Conservation (phyloP, 2,888 invertebrate genomes). For the Seladonia tumulorum region DNA sequence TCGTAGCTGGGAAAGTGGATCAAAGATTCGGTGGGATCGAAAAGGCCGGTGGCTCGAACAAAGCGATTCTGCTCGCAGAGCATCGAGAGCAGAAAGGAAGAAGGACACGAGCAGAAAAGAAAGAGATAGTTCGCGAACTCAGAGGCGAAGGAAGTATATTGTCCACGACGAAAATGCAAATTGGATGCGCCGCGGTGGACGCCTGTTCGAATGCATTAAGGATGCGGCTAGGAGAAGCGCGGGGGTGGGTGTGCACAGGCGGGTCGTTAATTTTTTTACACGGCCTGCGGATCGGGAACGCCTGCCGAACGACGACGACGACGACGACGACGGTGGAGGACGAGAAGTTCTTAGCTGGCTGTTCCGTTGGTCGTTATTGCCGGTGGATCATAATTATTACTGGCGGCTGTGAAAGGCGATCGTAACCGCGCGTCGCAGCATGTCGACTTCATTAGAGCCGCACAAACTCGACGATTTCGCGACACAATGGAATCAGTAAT, state of each 20-base stretch:
- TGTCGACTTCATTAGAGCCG: constrained; percentile 32
- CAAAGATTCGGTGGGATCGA: constrained; percentile 19
- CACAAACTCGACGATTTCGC: constrained; percentile 15
- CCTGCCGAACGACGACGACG: constrained; percentile 31
- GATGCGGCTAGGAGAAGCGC: constrained; percentile 20
- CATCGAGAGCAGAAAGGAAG: background rate
- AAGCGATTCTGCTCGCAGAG: background rate
- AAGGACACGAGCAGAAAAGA: background rate
- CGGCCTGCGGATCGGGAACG: constrained; percentile 30
- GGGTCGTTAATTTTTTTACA: constrained; percentile 68
- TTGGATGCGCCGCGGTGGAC: constrained; percentile 47
- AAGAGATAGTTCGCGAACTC: background rate
- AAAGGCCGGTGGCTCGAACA: background rate
- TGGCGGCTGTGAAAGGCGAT: constrained; percentile 23
- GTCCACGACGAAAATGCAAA: constrained; percentile 66
- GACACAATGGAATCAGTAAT: constrained; percentile 27
- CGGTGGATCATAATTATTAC: constrained; percentile 61
- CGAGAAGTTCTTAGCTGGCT: constrained; percentile 29
- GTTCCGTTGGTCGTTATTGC: constrained; percentile 58
- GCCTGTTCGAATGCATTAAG: constrained; percentile 49
- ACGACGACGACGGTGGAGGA: constrained; percentile 28
- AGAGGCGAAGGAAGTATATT: constrained; percentile 39
- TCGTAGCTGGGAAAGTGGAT: background rate
- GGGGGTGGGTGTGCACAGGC: constrained; percentile 14
- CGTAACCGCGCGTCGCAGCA: background rate